A percentile compares a stretch with the other conserved stretches of the same genome.
These are phyloP conservation scores for Euleptes europaea DNA, from an alignment of 2,113 vertebrate genomes.

Conservation along the genomic window DNA sequence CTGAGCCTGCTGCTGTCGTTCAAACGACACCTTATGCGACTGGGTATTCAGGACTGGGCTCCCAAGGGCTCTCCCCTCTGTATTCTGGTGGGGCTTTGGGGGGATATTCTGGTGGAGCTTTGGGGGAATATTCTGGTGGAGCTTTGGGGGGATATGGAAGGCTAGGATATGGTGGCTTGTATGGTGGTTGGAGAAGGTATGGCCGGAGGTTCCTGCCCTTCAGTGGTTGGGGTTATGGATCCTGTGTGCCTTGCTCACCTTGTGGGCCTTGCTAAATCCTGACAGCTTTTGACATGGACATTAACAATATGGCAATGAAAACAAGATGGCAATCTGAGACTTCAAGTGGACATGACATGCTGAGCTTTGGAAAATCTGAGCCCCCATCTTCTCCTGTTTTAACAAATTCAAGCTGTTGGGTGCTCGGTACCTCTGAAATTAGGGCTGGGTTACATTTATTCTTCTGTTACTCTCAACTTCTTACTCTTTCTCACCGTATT, in stretches of 20 bases:
- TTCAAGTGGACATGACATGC: background rate
- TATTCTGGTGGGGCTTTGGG: background rate
- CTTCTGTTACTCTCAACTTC: background rate
- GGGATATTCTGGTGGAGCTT: background rate
- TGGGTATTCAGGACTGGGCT: background rate
- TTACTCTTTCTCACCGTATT: background rate
- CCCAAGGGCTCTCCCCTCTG: no score
- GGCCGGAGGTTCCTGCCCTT: background rate
- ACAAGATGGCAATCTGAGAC: background rate
- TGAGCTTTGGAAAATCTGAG: background rate
- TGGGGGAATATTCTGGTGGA: background rate
- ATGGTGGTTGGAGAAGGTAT: background rate
- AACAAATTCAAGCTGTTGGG: background rate
- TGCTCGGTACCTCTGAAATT: background rate
- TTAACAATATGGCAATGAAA: background rate
- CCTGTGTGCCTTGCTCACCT: background rate
- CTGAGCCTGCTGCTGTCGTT: background rate
- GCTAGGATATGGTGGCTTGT: background rate
- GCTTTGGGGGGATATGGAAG: background rate
- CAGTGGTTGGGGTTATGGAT: background rate
- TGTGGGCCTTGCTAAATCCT: background rate
- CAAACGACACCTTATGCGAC: background rate
- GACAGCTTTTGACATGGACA: accelerated
- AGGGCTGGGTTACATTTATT: background rate
- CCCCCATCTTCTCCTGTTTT: background rate